These are phyloP conservation scores for Aselliscus stoliczkanus DNA, from an alignment of 2,797 vertebrate genomes.

Conservation along the genomic window DNA sequence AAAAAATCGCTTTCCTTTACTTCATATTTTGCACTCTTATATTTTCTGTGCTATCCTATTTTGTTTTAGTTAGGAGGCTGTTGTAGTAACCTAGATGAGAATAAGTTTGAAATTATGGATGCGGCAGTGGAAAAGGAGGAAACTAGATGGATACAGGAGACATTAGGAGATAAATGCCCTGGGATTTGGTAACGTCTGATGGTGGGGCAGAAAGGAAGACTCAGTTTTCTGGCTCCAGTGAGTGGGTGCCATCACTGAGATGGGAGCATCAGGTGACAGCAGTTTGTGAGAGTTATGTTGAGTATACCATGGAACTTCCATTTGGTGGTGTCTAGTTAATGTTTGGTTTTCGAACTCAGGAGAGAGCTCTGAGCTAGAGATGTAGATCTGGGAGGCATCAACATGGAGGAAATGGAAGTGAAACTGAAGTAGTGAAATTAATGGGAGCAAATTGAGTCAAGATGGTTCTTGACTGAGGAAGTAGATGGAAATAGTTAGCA, in stretches of 20 bases:
- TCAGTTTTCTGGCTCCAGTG: neutral
- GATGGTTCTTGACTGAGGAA: neutral
- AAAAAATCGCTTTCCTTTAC: neutral
- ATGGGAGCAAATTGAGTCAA: neutral
- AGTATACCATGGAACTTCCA: neutral
- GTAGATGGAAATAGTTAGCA: slow-evolving; percentile 27
- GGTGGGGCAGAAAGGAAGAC: neutral
- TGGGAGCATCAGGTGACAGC: neutral
- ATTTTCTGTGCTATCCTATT: neutral
- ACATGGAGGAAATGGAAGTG: neutral
- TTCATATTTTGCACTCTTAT: neutral
- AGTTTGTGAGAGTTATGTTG: neutral
- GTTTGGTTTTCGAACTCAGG: neutral
- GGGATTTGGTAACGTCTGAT: neutral
- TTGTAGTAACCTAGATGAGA: neutral
- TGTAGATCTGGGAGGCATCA: neutral
- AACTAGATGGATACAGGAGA: neutral
- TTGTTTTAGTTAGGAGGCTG: slow-evolving; percentile 22
- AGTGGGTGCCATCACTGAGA: neutral
- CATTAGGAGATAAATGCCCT: neutral
- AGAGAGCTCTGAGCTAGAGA: slow-evolving; percentile 19
- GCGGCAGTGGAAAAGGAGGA: neutral
- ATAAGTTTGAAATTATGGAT: neutral
- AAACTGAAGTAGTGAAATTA: neutral
- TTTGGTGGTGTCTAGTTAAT: neutral